A percentile compares a stretch with the other conserved stretches of the same genome.
phyloP scores from a whole-genome alignment of 2,797 vertebrate genomes.

The Cygnus olor region DNA sequence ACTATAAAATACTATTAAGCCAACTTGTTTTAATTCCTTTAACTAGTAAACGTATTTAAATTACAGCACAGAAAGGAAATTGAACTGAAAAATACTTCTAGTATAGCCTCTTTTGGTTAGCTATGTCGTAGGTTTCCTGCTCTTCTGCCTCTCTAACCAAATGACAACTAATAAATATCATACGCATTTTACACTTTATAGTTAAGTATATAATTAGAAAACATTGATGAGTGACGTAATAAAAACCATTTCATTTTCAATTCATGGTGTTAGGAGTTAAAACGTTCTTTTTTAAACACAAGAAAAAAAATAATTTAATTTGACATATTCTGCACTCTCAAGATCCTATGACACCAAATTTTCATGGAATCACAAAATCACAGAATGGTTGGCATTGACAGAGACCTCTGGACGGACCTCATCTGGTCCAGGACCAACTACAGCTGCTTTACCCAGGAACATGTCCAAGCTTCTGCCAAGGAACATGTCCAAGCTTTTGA shows the following conservation, averaged over 20 bases:
- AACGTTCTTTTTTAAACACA: not conserved
- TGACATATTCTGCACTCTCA: not conserved
- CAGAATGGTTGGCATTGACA: not conserved
- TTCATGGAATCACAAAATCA: not conserved
- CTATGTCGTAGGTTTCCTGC: not conserved
- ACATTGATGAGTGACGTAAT: not conserved
- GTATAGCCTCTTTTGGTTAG: not conserved
- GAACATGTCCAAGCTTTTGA: no score
- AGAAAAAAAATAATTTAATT: not conserved
- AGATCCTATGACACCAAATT: not conserved
- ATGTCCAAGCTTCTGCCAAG: no score
- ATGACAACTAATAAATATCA: not conserved
- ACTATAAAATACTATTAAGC: not conserved
- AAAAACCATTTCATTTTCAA: not conserved
- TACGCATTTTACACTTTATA: not conserved
- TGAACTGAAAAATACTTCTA: not conserved
- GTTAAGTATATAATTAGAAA: not conserved
- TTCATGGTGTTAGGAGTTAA: not conserved
- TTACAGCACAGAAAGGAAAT: not conserved
- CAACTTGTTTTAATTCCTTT: not conserved
- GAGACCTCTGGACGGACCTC: rapidly evolving
- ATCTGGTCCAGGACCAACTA: not conserved
- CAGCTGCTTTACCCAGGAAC: no score
- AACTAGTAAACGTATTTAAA: not conserved
- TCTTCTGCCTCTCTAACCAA: not conserved